These are phyloP conservation scores for Chaetodon trifasciatus DNA, from an alignment of 2,797 vertebrate genomes.

Conservation along the genomic window DNA sequence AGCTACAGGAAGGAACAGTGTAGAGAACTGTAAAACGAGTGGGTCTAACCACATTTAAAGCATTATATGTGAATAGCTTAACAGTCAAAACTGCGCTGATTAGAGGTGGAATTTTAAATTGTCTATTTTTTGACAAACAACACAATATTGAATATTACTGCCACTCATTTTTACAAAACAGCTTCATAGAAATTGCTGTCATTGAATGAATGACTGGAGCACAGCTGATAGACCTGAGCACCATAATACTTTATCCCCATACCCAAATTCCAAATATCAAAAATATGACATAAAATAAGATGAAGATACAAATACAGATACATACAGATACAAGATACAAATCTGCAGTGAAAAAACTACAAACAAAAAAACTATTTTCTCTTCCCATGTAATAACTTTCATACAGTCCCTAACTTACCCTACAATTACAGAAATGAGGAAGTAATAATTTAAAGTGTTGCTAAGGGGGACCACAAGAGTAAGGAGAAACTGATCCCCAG, in stretches of 20 bases:
- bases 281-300: background rate
- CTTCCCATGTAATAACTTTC: background rate
- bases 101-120: background rate
- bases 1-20: background rate
- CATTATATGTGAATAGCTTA: background rate
- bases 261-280: background rate
- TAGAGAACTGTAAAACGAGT: background rate
- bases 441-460: constrained; percentile 12
- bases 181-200: background rate
- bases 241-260: background rate
- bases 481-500: constrained; percentile 11
- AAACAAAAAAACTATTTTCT: background rate
- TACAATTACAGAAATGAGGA: constrained; percentile 2
- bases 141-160: background rate
- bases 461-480: background rate
- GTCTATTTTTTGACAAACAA: background rate
- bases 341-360: no score
- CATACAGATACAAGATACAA: no score
- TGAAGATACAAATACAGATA: background rate
- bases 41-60: background rate
- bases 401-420: constrained; percentile 1
- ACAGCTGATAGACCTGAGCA: background rate
- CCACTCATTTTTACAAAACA: background rate
- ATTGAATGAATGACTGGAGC: background rate
- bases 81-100: background rate